Evolutionary conservation across 2,888 invertebrate species (phyloP).

Genomic region (Caenorhabditis uteleia): DNA sequence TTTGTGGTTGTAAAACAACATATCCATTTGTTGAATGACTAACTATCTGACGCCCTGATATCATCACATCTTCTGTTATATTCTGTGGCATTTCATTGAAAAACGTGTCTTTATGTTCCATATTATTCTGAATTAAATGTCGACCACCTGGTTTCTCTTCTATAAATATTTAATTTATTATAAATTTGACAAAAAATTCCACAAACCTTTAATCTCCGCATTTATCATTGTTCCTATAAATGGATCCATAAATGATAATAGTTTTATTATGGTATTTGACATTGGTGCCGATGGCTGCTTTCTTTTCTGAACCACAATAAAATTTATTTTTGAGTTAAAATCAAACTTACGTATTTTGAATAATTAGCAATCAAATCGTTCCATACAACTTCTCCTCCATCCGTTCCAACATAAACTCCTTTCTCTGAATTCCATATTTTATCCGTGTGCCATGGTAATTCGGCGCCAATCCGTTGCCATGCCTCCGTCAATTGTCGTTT

Average conservation of each 20-base stretch:
- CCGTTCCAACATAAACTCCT: background rate
- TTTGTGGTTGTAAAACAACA: background rate
- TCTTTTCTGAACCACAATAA: too few species aligned
- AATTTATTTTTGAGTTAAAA: too few species aligned
- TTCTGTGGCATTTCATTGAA: background rate
- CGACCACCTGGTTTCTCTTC: too few species aligned
- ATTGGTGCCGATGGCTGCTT: too few species aligned
- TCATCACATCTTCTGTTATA: slow-evolving; percentile 8
- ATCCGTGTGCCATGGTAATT: slow-evolving; percentile 29
- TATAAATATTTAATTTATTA: too few species aligned
- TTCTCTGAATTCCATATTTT: too few species aligned
- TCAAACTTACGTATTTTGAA: slow-evolving; percentile 1
- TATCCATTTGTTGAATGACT: slow-evolving; percentile 1
- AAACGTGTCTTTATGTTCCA: background rate
- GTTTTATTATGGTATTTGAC: too few species aligned
- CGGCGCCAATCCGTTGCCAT: slow-evolving; percentile 16
- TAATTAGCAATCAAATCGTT: slow-evolving; percentile 20
- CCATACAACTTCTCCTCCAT: slow-evolving; percentile 15
- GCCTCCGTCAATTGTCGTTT: slow-evolving; percentile 11
- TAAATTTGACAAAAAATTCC: too few species aligned
- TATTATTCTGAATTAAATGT: too few species aligned
- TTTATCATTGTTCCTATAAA: too few species aligned
- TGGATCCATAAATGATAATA: too few species aligned
- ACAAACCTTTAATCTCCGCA: too few species aligned
- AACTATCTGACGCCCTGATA: background rate